Conservation (phyloP, 2,797 vertebrate species). For the Cyprinodon diabolis region DNA sequence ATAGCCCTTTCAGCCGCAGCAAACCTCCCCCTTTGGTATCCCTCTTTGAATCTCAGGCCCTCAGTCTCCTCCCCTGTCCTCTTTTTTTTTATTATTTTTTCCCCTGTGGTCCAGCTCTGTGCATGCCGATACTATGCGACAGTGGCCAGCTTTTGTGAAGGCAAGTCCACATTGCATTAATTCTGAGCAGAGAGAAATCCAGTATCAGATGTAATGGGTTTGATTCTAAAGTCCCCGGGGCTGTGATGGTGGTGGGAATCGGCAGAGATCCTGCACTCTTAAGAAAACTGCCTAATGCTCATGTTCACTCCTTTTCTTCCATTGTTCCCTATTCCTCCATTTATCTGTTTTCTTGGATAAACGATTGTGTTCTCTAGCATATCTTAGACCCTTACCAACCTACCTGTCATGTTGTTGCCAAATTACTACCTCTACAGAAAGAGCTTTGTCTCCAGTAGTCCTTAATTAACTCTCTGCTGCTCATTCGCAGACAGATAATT, state of each 20-base stretch:
- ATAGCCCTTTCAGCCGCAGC: slow-evolving; percentile 55
- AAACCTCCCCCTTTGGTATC: slow-evolving; percentile 41
- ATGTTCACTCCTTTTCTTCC: slow-evolving; percentile 23
- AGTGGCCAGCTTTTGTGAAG: slow-evolving; percentile 63
- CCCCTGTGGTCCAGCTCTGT: slow-evolving; percentile 61
- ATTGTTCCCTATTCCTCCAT: slow-evolving; percentile 39
- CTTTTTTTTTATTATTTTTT: slow-evolving; percentile 48
- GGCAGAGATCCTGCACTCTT: slow-evolving; percentile 65
- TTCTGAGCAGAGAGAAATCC: slow-evolving; percentile 68
- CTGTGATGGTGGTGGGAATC: slow-evolving; percentile 67
- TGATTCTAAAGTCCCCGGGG: slow-evolving; percentile 68
- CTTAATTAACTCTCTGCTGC: slow-evolving; percentile 57
- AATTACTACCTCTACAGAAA: slow-evolving; percentile 63
- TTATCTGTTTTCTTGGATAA: slow-evolving; percentile 43
- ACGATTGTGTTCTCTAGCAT: slow-evolving; percentile 40
- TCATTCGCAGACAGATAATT: slow-evolving; percentile 63
- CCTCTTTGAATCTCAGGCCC: slow-evolving; percentile 52
- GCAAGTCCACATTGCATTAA: slow-evolving; percentile 71
- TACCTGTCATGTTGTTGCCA: slow-evolving; percentile 48
- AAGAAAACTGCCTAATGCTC: slow-evolving; percentile 55
- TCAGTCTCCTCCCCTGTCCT: slow-evolving; percentile 58
- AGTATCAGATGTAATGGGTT: slow-evolving; percentile 79
- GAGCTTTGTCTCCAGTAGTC: slow-evolving; percentile 51
- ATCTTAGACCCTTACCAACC: slow-evolving; percentile 33
- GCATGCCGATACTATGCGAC: slow-evolving; percentile 69